These are phyloP conservation scores for Tiliqua scincoides DNA, from an alignment of 2,113 vertebrate genomes.

Conservation along the genomic window DNA sequence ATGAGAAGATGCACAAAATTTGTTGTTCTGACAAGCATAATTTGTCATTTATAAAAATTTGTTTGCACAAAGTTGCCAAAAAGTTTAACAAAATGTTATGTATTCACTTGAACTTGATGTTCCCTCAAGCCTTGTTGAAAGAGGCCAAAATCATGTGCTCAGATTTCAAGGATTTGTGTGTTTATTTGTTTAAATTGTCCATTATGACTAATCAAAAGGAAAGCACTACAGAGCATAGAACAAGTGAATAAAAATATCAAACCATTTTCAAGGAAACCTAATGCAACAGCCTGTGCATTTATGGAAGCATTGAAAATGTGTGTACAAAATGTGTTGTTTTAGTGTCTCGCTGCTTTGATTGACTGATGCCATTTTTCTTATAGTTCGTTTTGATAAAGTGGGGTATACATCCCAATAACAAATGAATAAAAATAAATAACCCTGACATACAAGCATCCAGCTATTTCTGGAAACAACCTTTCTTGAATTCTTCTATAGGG, in stretches of 20 bases:
- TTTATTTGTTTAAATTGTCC: constrained; percentile 37
- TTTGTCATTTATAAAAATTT: constrained; percentile 48
- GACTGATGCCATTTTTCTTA: too few relatives aligned
- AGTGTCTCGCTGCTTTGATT: too few relatives aligned
- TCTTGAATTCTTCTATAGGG: too few relatives aligned
- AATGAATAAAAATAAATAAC: too few relatives aligned
- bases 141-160: constrained; percentile 5
- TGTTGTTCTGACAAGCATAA: constrained; percentile 40
- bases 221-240: constrained; percentile 15
- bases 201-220: constrained; percentile 32
- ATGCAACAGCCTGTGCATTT: neutral
- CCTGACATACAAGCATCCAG: neutral
- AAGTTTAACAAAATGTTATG: constrained; percentile 63
- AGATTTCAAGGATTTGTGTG: constrained; percentile 43
- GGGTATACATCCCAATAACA: too few relatives aligned
- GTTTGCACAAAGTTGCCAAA: constrained; percentile 52
- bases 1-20: constrained; percentile 34
- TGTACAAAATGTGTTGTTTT: too few relatives aligned
- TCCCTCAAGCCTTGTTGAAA: constrained; percentile 60
- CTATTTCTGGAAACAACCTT: neutral
- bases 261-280: constrained; percentile 18
- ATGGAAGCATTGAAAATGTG: neutral
- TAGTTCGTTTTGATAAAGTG: too few relatives aligned
- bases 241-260: neutral
- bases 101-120: constrained; percentile 73